phyloP scores from a whole-genome alignment of 2,888 invertebrate genomes.

The Lasius fuliginosus region DNA sequence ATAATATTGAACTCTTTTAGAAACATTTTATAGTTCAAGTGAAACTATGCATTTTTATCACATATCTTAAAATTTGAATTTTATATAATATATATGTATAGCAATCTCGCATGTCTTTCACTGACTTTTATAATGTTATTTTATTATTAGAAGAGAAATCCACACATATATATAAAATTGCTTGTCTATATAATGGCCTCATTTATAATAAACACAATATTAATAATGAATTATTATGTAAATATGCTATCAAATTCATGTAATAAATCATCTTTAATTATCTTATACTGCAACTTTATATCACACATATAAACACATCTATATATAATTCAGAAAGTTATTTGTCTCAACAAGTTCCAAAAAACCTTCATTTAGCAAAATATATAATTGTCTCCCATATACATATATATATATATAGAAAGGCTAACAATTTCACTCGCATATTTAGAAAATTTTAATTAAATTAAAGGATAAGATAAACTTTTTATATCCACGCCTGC shows the following conservation, averaged over 20 bases:
- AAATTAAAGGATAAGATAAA: not conserved
- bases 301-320: not conserved
- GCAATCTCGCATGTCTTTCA: slow-evolving; percentile 5
- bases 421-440: too few relatives aligned
- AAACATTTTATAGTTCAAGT: not conserved
- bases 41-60: slow-evolving; percentile 28
- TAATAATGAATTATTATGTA: slow-evolving; percentile 68
- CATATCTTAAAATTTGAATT: slow-evolving; percentile 32
- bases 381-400: too few relatives aligned
- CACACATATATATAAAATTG: slow-evolving; percentile 34
- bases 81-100: slow-evolving; percentile 12
- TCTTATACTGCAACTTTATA: not conserved
- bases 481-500: too few relatives aligned
- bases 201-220: slow-evolving; percentile 45
- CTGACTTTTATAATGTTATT: slow-evolving; percentile 15
- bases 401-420: too few relatives aligned
- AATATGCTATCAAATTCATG: slow-evolving; percentile 63
- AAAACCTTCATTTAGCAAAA: not conserved
- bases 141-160: slow-evolving; percentile 27
- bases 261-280: slow-evolving; percentile 51
- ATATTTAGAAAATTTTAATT: not conserved
- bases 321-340: not conserved
- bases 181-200: slow-evolving; percentile 46
- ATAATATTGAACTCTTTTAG: not conserved
- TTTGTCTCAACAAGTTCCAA: not conserved